Base-by-base conservation (phyloP, 1,140 invertebrate genomes). In the Drosophila tani region DNA sequence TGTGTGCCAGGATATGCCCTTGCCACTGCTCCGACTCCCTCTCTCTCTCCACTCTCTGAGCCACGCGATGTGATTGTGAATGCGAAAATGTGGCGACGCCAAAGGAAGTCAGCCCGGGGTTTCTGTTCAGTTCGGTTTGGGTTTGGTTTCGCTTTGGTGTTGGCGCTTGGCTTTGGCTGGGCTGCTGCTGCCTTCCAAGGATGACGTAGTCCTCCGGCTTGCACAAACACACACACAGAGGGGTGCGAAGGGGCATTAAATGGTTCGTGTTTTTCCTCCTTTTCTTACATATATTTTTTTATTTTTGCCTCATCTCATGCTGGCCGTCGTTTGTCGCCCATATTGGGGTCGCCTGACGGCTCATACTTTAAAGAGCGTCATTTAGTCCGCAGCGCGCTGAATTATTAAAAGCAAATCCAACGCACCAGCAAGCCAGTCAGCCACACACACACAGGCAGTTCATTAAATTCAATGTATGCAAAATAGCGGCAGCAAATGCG, bases 11-110 rank as follows among this genome's bases (percentile, higher is more conserved):
- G 53, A 55, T 79, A 51, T 65, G 59, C n/a, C 35, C 15, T 32
- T 53, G 32, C 51, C 5, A 38, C 51, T 55, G 29, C 51, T 53
- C 29, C 50, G 29, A 7, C 50, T 53, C 17, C 50, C 14, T 27
- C 51, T 27, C 38, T 14, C 29, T 21, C 15, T 29, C 77, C 45
- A 2, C 38, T 71, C 38, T 38, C 46, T 79, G 68, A 81, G 81
- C 84, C 84, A 87, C 84, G 84, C 84, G 84, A 87, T 87, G 84
- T 88, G 84, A 87, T 87, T 87, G 84, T 87, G 78, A 87, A 74
- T 87, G 84, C 84, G 84, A 87, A 87, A 87, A 88, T 87, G 84
- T 83, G 81, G 69, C 84, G 81, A 82, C 79, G 70, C 53, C 71
- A 62, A 60, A 45, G 76, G 59, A 90, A 90, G 85, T 58, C 75